Conservation (phyloP, 2,797 vertebrate species). For the Peromyscus attwateri region DNA sequence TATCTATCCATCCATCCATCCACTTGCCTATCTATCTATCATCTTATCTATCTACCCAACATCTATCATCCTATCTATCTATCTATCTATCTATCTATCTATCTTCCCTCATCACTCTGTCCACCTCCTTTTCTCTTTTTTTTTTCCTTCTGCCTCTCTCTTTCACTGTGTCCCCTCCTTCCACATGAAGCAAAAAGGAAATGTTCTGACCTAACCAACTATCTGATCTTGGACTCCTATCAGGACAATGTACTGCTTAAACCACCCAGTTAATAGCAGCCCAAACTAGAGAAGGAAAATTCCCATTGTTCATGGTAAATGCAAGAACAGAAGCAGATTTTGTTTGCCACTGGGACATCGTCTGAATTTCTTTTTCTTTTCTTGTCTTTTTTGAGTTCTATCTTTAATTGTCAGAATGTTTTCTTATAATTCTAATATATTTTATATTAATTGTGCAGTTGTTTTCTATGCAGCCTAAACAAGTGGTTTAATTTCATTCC, state of each 20-base stretch:
- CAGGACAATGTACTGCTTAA: not conserved
- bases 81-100: too few species aligned
- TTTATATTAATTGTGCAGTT: not conserved
- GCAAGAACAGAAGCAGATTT: not conserved
- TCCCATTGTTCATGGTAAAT: too few species aligned
- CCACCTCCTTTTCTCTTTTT: not conserved
- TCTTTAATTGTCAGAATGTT: slow-evolving; percentile 16
- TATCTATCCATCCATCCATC: not conserved
- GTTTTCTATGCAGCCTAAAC: not conserved
- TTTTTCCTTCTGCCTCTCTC: too few species aligned
- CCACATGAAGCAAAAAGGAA: not conserved
- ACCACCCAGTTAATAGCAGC: too few species aligned
- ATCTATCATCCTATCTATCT: too few species aligned
- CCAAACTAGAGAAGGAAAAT: not conserved
- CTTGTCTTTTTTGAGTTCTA: not conserved
- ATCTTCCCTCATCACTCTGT: too few species aligned
- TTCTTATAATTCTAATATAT: not conserved
- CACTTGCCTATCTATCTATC: too few species aligned
- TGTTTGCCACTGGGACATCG: not conserved
- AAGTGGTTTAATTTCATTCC: not conserved
- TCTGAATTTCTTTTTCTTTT: not conserved
- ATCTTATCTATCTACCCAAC: too few species aligned
- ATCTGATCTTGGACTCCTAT: not conserved
- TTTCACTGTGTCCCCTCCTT: not conserved
- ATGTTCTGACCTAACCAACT: not conserved